These are phyloP conservation scores for Seira sanloemensis DNA, from an alignment of 2,888 invertebrate genomes.

Conservation along the genomic window DNA sequence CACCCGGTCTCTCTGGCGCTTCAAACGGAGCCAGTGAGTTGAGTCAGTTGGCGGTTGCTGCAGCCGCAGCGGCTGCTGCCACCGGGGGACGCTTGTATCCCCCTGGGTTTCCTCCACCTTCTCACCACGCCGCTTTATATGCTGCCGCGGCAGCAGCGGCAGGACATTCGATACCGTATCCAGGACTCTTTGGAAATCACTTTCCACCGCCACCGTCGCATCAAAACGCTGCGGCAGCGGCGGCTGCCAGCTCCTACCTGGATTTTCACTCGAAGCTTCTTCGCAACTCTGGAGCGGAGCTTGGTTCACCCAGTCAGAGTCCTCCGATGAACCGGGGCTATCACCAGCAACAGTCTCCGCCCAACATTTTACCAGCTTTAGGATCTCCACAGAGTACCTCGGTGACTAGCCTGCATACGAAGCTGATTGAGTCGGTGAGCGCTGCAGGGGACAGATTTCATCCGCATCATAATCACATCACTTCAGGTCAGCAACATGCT, in stretches of 20 bases:
- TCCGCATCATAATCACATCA: constrained; percentile 59
- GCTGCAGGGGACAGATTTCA: constrained; percentile 64
- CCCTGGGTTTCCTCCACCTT: constrained; percentile 56
- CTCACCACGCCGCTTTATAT: constrained; percentile 64
- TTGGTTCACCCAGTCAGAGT: constrained; percentile 60
- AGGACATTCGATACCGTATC: constrained; percentile 69
- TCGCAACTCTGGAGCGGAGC: constrained; percentile 45
- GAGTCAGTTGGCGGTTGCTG: constrained; percentile 60
- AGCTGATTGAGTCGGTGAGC: constrained; percentile 69
- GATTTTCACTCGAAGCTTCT: constrained; percentile 71
- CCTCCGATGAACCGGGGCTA: constrained; percentile 65
- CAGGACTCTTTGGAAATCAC: constrained; percentile 64
- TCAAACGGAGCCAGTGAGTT: constrained; percentile 51
- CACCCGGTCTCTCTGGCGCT: constrained; percentile 50
- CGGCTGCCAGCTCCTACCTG: constrained; percentile 68
- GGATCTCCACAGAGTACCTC: constrained; percentile 64
- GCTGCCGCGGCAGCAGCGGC: constrained; percentile 72
- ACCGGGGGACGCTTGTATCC: constrained; percentile 61
- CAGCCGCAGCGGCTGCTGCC: constrained; percentile 54
- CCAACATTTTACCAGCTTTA: constrained; percentile 51
- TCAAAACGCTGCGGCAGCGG: constrained; percentile 52
- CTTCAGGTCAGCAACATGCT: constrained; percentile 40
- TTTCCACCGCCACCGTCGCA: constrained; percentile 66
- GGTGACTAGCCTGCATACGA: constrained; percentile 68
- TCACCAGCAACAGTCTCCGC: constrained; percentile 50